Evolutionary conservation across 2,797 vertebrate genomes (phyloP).

Genomic region (Schizothorax lantsangensis): DNA sequence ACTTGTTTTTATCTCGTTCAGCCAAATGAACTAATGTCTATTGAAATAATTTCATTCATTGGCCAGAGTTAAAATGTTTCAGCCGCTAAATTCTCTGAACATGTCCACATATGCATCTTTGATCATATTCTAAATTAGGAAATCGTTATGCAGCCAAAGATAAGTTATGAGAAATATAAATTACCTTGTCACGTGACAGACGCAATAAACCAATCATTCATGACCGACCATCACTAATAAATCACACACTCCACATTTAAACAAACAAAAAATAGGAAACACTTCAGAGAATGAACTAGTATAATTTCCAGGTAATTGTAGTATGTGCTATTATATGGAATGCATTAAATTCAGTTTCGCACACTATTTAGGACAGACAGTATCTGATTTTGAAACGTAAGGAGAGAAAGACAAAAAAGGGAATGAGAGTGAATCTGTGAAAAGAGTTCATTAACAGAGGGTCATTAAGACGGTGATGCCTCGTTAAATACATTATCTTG

Average conservation of each 20-base stretch:
- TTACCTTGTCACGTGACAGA: too few relatives aligned
- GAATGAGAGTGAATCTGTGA: not conserved
- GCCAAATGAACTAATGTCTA: too few relatives aligned
- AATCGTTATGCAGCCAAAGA: not conserved
- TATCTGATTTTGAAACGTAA: not conserved
- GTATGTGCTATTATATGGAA: too few relatives aligned
- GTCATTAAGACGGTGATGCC: constrained; percentile 42
- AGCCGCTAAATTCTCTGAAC: not conserved
- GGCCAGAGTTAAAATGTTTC: not conserved
- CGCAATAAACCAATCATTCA: too few relatives aligned
- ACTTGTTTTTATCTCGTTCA: too few relatives aligned
- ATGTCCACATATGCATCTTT: not conserved
- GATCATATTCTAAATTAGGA: not conserved
- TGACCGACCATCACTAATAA: too few relatives aligned
- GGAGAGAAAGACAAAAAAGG: too few relatives aligned
- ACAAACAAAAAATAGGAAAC: too few relatives aligned
- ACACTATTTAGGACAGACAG: not conserved
- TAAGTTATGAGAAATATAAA: not conserved
- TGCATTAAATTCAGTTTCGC: too few relatives aligned
- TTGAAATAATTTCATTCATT: not conserved
- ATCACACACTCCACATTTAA: too few relatives aligned
- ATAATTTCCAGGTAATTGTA: too few relatives aligned
- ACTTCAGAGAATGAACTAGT: too few relatives aligned
- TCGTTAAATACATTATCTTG: constrained; percentile 53
- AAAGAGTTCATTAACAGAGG: constrained; percentile 41